Evolutionary conservation across 1,140 invertebrate species (phyloP), one percentile per base, ranked within the genome.

Genomic region (Zaprionus camerounensis): DNA sequence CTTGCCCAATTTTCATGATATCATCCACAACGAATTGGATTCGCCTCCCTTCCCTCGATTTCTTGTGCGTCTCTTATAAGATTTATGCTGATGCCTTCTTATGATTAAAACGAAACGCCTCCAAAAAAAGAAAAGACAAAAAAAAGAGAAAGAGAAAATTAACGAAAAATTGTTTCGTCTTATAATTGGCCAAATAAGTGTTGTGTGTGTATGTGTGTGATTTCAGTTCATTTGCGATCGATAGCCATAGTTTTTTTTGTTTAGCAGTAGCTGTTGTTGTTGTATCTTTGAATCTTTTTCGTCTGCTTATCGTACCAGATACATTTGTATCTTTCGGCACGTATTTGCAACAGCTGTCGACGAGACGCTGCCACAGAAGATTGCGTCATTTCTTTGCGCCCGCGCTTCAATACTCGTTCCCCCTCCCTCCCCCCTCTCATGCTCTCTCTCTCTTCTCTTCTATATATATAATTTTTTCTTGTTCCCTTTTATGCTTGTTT

Each of bases 21-120:
- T 74, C 71, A 74, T 74, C 71, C 36, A 53, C 71, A 74, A 68
- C 71, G 49, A 61, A 41, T 31, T 22, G 20, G 26, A 53, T 26
- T 51, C 56, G 11, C 17, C 28, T 51, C 20, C 13, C 11, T 15
- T 26, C 36, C 34, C 31, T 20, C 59, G n/a, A 28, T 56, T 28
- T 41, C 12, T 4, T 31, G 6, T 26, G 2, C 53, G 15, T 17
- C 26, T 11, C 28, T 28, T 44, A 17, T 22, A 28, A 24, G 71
- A 74, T 68, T 74, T 74, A 68, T 74, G 71, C 31, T 56, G 51
- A 56, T 69, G 57, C 34, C 61, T 69, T 61, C 49, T 73, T 67
- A 22, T 67, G 55, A 56, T 69, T 56, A 56, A 74, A 65, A 56
- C 22, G 36, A 68, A 56, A 74, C 71, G 71, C 71, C 71, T 55